Base-by-base conservation (phyloP, 2,797 vertebrate species). In the Ctenochaetus hawaiiensis region DNA sequence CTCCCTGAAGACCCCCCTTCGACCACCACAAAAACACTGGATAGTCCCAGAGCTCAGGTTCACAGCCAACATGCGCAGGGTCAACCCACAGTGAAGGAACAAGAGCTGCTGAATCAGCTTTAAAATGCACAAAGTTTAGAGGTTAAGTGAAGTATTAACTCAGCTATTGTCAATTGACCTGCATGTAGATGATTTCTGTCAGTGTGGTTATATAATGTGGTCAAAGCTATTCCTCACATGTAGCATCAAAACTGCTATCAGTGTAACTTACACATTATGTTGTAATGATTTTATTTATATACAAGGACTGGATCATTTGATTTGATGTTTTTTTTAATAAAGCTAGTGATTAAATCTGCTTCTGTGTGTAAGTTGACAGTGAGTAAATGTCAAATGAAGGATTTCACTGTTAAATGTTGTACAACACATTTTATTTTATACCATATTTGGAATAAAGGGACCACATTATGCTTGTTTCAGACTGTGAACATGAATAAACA, bases 11-110 rank as follows among this genome's bases (percentile, higher is more conserved):
- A 77, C 52, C 17, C 60, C 5, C 52, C 49, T 20, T 34, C 44
- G 26, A 43, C 43, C 67, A 68, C 20, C 52, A 39, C 61, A 70
- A 58, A 66, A 79, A 73, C 76, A 89, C 80, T 34, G 47, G 86
- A 90, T 85, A 90, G 78, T 88, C 87, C 87, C 84, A 30, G 26
- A 80, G 81, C 76, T 53, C 39, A 76, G 47, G 8, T 30, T 54
- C 51, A 60, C 18, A n/a, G 22, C 34, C 57, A 49, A 5, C 72
- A 77, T 37, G 61, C 51, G 53, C 37, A 59, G 34, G 85, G 89
- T 86, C 85, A 85, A 2, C 45, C 22, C 62, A 57, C 60, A 66
- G 8, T 22, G 30, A 77, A 66, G 75, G 59, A 85, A 89, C 57
- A 23, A 8, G 45, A 87, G 62, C 75, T 78, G 65, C 67, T 6